Base-by-base conservation (phyloP, 2,113 vertebrate species). In the Cyanocitta stelleri region DNA sequence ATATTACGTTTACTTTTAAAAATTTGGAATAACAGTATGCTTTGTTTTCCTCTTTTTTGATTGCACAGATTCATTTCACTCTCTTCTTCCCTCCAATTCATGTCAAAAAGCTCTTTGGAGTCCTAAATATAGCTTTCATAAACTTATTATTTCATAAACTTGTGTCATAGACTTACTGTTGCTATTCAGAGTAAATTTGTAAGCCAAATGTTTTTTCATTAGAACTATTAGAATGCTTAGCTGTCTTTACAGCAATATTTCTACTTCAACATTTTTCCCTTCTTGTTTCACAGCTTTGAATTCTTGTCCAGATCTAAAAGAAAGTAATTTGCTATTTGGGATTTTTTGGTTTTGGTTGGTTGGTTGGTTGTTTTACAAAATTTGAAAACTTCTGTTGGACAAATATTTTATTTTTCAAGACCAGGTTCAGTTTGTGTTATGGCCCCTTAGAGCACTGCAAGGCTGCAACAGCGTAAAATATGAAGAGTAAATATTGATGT, bases 1-100 rank as follows among this genome's bases (percentile, higher is more conserved):
- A 10, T 17, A 19, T 56, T n/a, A 24, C 1, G 3, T 62, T 83
- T 84, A 37, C 48, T 88, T 85, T 85, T 46, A 32, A 82, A 90
- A 67, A 63, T 20, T 49, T 0, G 0, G 13, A 74, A 55, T 69
- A 27, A 64, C 62, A 73, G 6, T 7, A 14, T 21, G 10, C 0
- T 61, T 77, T 48, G 33, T 62, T 81, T 85, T n/a, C 8, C 26
- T 55, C 7, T 48, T 72, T 63, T 71, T 49, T 48, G 59, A 66
- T 77, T 39, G 30, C 24, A 68, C 4, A 2, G 9, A n/a, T 93
- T 68, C 19, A 35, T 87, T 51, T 95, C 71, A 46, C 32, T 46
- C 22, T 87, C 30, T 11, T 41, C 21, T 78, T 67, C 39, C 24
- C 24, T 78, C 49, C 61, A 66, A 21, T 33, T 74, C 39, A 73